A percentile compares a stretch with the other conserved stretches of the same genome.
phyloP scores from a whole-genome alignment of 2,888 invertebrate genomes.

The Rambutsinella grinnellia region DNA sequence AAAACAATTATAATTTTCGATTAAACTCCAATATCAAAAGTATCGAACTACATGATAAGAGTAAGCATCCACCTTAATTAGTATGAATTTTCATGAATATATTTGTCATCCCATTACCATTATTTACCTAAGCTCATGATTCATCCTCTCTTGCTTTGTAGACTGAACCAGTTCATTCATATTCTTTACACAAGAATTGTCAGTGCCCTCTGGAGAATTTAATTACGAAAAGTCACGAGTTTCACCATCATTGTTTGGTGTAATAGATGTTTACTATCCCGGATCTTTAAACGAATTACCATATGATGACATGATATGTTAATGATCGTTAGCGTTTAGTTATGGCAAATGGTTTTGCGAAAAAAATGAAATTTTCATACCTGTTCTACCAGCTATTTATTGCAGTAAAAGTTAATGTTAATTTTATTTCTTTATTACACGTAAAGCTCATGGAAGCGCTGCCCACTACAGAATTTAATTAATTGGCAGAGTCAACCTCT shows the following conservation, averaged over 20 bases:
- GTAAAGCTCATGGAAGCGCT: too few species aligned
- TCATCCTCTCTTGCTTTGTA: constrained; percentile 8
- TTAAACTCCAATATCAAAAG: too few species aligned
- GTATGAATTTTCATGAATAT: constrained; percentile 22
- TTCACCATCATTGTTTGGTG: background rate
- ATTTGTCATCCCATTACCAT: constrained; percentile 28
- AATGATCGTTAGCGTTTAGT: constrained; percentile 19
- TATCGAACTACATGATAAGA: too few species aligned
- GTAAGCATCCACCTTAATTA: too few species aligned
- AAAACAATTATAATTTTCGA: too few species aligned
- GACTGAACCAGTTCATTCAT: constrained; percentile 34
- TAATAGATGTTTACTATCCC: constrained; percentile 6
- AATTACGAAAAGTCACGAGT: constrained; percentile 55
- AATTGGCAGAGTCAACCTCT: too few species aligned
- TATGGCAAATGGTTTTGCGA: too few species aligned
- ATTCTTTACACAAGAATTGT: constrained; percentile 31
- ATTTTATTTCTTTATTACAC: constrained; percentile 7
- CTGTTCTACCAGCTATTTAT: too few species aligned
- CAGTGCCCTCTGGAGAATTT: constrained; percentile 49
- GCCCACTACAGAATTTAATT: too few species aligned
- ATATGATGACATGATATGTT: constrained; percentile 33
- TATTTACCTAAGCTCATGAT: constrained; percentile 18
- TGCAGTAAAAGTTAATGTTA: too few species aligned
- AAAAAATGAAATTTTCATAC: too few species aligned
- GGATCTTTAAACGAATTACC: too few species aligned